These are phyloP conservation scores for Charaxes varanes DNA, from an alignment of 1,140 invertebrate species.

Conservation along the genomic window DNA sequence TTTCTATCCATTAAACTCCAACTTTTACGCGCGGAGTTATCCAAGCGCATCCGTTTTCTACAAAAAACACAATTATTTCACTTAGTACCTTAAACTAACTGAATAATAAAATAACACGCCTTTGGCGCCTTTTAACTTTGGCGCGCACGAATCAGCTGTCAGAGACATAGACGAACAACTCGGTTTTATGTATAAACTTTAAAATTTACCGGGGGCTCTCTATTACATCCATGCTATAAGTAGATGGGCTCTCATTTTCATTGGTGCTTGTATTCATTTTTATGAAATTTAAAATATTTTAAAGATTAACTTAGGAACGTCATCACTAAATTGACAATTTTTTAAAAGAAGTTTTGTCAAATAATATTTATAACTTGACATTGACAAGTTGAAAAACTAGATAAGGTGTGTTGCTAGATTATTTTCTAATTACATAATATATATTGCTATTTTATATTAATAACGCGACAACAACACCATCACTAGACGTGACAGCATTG, in stretches of 20 bases:
- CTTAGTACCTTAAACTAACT: neutral
- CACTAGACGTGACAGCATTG: too few relatives aligned
- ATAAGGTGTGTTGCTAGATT: too few relatives aligned
- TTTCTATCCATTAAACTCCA: slow-evolving; percentile 58
- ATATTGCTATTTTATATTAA: too few relatives aligned
- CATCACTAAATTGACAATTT: slow-evolving; percentile 17
- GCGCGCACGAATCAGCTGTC: slow-evolving; percentile 64
- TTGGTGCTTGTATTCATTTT: slow-evolving; percentile 39
- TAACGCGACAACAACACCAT: too few relatives aligned
- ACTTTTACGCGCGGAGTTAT: slow-evolving; percentile 40
- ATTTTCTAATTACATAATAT: too few relatives aligned
- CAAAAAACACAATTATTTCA: slow-evolving; percentile 24
- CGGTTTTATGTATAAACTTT: slow-evolving; percentile 7
- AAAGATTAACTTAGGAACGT: slow-evolving; percentile 20
- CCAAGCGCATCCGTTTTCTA: slow-evolving; percentile 48
- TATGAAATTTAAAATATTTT: slow-evolving; percentile 17
- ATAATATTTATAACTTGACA: too few relatives aligned
- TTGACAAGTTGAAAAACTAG: too few relatives aligned
- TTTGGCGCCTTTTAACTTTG: slow-evolving; percentile 64
- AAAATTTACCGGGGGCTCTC: slow-evolving; percentile 46
- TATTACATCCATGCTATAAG: slow-evolving; percentile 27
- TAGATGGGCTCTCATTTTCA: slow-evolving; percentile 29
- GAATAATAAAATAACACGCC: slow-evolving; percentile 17
- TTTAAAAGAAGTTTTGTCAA: slow-evolving; percentile 3
- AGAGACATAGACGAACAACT: slow-evolving; percentile 22